These are phyloP conservation scores for Lapara coniferarum DNA, from an alignment of 2,888 invertebrate genomes.

Conservation along the genomic window DNA sequence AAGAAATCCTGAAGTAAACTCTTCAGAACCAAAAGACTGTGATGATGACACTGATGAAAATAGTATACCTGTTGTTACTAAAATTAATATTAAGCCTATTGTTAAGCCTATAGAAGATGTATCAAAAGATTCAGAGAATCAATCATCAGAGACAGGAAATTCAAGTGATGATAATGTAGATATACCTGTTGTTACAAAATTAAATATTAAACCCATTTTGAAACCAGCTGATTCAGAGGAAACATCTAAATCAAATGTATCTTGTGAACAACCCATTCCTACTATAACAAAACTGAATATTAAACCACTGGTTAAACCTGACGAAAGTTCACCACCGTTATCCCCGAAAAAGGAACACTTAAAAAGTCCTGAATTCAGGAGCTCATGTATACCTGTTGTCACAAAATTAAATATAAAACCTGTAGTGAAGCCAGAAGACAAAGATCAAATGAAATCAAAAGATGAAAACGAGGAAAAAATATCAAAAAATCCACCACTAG, in stretches of 20 bases:
- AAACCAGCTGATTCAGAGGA: slow-evolving; percentile 65
- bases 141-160: slow-evolving; percentile 75
- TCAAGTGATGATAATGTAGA: slow-evolving; percentile 78
- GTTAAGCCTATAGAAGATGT: slow-evolving; percentile 73
- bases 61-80: slow-evolving; percentile 79
- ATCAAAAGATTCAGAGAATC: slow-evolving; percentile 72
- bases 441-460: slow-evolving; percentile 6
- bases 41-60: slow-evolving; percentile 68
- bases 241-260: slow-evolving; percentile 46
- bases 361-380: slow-evolving; percentile 50
- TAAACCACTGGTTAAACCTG: slow-evolving; percentile 72
- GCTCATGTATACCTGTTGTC: slow-evolving; percentile 60
- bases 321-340: slow-evolving; percentile 56
- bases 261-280: slow-evolving; percentile 63
- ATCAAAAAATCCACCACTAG: slow-evolving; percentile 68
- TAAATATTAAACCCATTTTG: slow-evolving; percentile 83
- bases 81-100: slow-evolving; percentile 83
- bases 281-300: slow-evolving; percentile 73
- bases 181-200: slow-evolving; percentile 79
- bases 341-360: slow-evolving; percentile 70
- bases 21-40: slow-evolving; percentile 76
- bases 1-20: slow-evolving; percentile 71
- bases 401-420: slow-evolving; percentile 81
- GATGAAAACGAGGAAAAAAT: slow-evolving; percentile 54
- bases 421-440: slow-evolving; percentile 72